Percentiles rank a stretch among this genome's conserved stretches.
Conservation (phyloP, 2,888 invertebrate species). For the Chironomus tentans region DNA sequence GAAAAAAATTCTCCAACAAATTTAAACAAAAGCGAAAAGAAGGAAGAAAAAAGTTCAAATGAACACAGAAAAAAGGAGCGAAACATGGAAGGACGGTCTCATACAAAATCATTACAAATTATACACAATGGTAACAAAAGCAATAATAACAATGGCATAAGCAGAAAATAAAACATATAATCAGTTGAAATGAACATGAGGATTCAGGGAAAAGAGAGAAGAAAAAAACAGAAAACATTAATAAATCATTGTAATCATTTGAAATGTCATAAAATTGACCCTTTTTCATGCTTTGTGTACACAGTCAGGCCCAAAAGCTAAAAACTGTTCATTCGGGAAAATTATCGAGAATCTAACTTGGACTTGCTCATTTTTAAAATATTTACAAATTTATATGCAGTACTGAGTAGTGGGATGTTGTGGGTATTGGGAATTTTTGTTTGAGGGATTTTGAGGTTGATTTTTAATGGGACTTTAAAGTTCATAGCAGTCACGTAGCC, state of each 20-base stretch:
- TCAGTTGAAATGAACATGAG: background rate
- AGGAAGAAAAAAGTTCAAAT: background rate
- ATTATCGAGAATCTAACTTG: background rate
- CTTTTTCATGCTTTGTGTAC: conserved; percentile 6
- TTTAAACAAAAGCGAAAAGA: background rate
- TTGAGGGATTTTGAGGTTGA: too few relatives aligned
- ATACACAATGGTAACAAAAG: background rate
- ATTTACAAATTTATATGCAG: too few relatives aligned
- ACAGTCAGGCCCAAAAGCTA: background rate
- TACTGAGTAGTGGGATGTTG: too few relatives aligned
- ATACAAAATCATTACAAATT: background rate
- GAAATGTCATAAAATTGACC: conserved; percentile 24
- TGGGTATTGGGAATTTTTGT: too few relatives aligned
- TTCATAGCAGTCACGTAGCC: too few relatives aligned
- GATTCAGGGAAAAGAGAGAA: background rate
- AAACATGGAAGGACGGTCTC: background rate
- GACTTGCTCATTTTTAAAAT: too few relatives aligned
- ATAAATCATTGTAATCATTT: conserved; percentile 26
- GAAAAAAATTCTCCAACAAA: background rate
- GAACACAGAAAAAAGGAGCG: background rate
- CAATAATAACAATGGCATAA: background rate
- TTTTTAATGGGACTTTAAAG: too few relatives aligned
- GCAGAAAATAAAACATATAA: background rate
- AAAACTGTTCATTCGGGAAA: background rate
- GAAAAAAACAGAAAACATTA: background rate